Percentiles rank a stretch among this genome's conserved stretches.
Evolutionary conservation across 2,888 invertebrate species (phyloP).

Genomic region (Papilio elwesi): DNA sequence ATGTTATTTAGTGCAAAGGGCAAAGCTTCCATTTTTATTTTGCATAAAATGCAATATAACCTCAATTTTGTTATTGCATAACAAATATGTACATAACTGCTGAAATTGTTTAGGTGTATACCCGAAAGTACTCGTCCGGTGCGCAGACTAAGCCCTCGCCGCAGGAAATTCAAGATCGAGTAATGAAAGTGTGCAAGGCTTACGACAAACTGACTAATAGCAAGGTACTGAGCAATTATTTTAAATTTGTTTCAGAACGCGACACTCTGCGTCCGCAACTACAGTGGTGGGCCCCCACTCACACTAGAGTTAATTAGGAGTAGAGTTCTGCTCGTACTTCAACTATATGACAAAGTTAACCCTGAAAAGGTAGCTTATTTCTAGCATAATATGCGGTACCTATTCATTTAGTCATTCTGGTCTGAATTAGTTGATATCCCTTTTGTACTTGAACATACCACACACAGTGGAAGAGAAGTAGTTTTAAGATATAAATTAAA

Average conservation of each 20-base stretch:
- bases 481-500: too few relatives aligned
- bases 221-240: conserved; percentile 87
- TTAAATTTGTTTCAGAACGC: conserved; percentile 85
- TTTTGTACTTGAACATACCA: background rate
- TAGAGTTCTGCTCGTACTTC: conserved; percentile 96
- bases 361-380: conserved; percentile 91
- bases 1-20: background rate
- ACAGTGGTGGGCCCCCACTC: conserved; percentile 90
- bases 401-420: background rate
- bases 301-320: conserved; percentile 92
- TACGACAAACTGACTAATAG: conserved; percentile 95
- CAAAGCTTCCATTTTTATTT: conserved; percentile 25
- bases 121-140: conserved; percentile 66
- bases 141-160: conserved; percentile 81
- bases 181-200: conserved; percentile 93
- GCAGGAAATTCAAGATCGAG: conserved; percentile 90
- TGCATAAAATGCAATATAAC: conserved; percentile 58
- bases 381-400: conserved; percentile 18
- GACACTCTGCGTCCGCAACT: conserved; percentile 87
- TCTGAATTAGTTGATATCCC: background rate
- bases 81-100: conserved; percentile 73
- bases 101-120: conserved; percentile 76
- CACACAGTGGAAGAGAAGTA: too few relatives aligned
- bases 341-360: conserved; percentile 98
- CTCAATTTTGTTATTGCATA: conserved; percentile 79